Percentiles rank a stretch among this genome's conserved stretches.
Conservation (phyloP, 2,888 invertebrate genomes). For the Pseudanteris insignis region DNA sequence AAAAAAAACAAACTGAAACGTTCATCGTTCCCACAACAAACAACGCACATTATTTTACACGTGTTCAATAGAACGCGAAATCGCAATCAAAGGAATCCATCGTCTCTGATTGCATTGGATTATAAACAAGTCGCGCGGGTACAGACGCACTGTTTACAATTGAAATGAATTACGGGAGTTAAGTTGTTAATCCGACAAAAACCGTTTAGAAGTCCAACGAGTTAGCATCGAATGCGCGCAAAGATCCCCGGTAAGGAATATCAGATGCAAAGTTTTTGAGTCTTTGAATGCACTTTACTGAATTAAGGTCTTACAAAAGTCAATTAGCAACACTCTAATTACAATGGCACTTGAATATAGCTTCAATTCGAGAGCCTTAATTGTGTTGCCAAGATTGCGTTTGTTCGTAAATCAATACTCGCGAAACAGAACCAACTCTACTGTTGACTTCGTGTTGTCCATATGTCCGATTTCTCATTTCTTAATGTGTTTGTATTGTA, state of each 20-base stretch:
- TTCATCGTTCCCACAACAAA: too few relatives aligned
- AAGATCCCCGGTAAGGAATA: not conserved
- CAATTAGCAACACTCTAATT: constrained; percentile 21
- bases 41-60: too few relatives aligned
- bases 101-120: too few relatives aligned
- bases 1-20: too few relatives aligned
- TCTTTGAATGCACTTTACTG: constrained; percentile 11
- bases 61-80: too few relatives aligned
- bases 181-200: constrained; percentile 10
- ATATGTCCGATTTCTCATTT: constrained; percentile 1
- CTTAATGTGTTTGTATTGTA: not conserved
- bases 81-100: too few relatives aligned
- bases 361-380: constrained; percentile 19
- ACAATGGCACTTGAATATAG: constrained; percentile 16
- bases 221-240: not conserved
- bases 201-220: constrained; percentile 1
- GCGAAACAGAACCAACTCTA: constrained; percentile 6
- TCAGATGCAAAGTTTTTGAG: constrained; percentile 11
- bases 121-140: not conserved
- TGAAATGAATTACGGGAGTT: constrained; percentile 4
- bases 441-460: constrained; percentile 2
- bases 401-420: constrained; percentile 18
- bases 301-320: constrained; percentile 18
- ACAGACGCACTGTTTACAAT: not conserved
- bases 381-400: constrained; percentile 21